Conservation (phyloP, 2,888 invertebrate genomes). For the Lampropteryx suffumata region DNA sequence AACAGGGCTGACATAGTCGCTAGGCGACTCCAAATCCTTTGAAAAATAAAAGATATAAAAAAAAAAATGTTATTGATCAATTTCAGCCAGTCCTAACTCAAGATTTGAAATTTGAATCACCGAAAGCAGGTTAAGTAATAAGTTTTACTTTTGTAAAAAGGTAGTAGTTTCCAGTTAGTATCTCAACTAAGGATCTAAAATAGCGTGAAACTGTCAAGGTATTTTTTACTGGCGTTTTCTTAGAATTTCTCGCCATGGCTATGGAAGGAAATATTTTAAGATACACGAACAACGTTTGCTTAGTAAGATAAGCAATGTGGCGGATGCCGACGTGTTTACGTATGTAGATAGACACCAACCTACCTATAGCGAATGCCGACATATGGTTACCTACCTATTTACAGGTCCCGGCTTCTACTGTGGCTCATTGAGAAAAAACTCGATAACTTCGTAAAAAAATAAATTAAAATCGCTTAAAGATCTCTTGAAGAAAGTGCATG, state of each 20-base stretch:
- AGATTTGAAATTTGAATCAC: no score
- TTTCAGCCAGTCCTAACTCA: no score
- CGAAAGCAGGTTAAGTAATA: no score
- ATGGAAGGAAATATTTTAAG: conserved; percentile 76
- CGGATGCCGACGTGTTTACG: conserved; percentile 64
- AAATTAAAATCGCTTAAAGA: no score
- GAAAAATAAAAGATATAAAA: no score
- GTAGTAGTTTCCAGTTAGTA: neutral
- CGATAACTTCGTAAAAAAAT: neutral
- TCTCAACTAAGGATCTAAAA: conserved; percentile 15
- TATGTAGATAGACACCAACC: conserved; percentile 31
- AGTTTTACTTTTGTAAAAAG: no score
- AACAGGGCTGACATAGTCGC: no score
- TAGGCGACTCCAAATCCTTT: no score
- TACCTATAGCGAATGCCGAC: conserved; percentile 14
- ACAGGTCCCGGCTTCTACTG: neutral
- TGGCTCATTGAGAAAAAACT: neutral
- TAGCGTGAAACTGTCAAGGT: conserved; percentile 19
- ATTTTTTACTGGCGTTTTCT: conserved; percentile 43
- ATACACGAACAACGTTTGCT: conserved; percentile 66
- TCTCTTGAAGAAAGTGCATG: no score
- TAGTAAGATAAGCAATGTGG: conserved; percentile 69
- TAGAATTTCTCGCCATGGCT: conserved; percentile 58
- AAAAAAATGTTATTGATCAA: neutral
- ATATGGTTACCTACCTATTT: conserved; percentile 2